A percentile compares a stretch with the other conserved stretches of the same genome.
Conservation (phyloP, 2,113 vertebrate species). For the Nesogale talazaci region DNA sequence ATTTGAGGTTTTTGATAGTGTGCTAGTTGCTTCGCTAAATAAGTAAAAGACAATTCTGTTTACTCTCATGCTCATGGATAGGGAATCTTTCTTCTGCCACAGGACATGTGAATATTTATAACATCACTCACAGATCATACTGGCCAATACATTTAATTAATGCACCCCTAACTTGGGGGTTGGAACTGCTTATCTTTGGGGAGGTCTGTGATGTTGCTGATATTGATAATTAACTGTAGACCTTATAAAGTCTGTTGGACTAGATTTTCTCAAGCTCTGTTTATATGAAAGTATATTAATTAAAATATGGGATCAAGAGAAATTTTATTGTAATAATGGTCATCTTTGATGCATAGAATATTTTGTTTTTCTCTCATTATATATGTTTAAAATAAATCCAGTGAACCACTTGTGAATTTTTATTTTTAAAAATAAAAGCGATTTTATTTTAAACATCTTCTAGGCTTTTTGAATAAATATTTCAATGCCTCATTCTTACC, state of each 20-base stretch:
- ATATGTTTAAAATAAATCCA: not conserved
- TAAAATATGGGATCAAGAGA: not conserved
- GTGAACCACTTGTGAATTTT: too few relatives aligned
- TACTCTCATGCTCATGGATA: not conserved
- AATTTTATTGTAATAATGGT: not conserved
- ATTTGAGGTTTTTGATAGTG: not conserved
- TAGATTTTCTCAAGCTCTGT: not conserved
- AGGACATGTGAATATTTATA: too few relatives aligned
- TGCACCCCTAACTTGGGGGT: too few relatives aligned
- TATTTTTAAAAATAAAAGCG: not conserved
- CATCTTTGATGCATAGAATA: not conserved
- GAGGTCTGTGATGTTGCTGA: too few relatives aligned
- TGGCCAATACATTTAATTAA: too few relatives aligned
- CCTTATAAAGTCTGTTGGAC: too few relatives aligned
- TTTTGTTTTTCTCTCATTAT: not conserved
- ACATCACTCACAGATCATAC: too few relatives aligned
- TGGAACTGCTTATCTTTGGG: too few relatives aligned
- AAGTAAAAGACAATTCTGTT: not conserved
- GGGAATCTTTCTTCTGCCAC: too few relatives aligned
- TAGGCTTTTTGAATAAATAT: not conserved
- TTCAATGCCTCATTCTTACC: not conserved
- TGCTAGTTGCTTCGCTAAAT: not conserved
- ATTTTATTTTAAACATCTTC: not conserved
- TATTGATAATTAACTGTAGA: too few relatives aligned
- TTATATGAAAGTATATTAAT: not conserved